Evolutionary conservation across 2,888 invertebrate genomes (phyloP).

Genomic region (Unio pictorum): DNA sequence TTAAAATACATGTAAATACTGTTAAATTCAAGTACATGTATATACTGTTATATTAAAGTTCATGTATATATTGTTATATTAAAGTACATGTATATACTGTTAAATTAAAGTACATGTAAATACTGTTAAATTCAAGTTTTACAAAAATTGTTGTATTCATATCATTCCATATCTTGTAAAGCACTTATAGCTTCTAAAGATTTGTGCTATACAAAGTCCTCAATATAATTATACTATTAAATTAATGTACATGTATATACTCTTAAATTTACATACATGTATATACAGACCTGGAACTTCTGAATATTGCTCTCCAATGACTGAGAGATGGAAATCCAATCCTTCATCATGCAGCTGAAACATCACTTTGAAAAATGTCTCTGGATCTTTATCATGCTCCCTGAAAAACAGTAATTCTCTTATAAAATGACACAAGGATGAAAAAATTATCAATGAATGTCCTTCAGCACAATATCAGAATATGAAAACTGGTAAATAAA

Average conservation of each 20-base stretch:
- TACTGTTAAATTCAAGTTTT: not conserved
- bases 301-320: slow-evolving; percentile 77
- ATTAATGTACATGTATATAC: not conserved
- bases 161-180: no score
- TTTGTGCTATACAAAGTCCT: no score
- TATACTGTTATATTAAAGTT: not conserved
- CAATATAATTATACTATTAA: not conserved
- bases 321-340: slow-evolving; percentile 76
- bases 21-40: not conserved
- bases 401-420: slow-evolving; percentile 53
- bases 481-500: no score
- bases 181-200: no score
- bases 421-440: not conserved
- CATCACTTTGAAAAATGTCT: slow-evolving; percentile 76
- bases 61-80: not conserved
- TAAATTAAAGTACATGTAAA: no score
- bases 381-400: slow-evolving; percentile 85
- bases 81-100: not conserved
- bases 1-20: not conserved
- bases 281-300: slow-evolving; percentile 74
- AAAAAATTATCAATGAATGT: not conserved
- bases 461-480: no score
- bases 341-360: slow-evolving; percentile 71
- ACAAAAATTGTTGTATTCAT: no score
- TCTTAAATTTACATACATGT: not conserved